phyloP scores from a whole-genome alignment of 2,113 vertebrate species.

The Haemorhous mexicanus region DNA sequence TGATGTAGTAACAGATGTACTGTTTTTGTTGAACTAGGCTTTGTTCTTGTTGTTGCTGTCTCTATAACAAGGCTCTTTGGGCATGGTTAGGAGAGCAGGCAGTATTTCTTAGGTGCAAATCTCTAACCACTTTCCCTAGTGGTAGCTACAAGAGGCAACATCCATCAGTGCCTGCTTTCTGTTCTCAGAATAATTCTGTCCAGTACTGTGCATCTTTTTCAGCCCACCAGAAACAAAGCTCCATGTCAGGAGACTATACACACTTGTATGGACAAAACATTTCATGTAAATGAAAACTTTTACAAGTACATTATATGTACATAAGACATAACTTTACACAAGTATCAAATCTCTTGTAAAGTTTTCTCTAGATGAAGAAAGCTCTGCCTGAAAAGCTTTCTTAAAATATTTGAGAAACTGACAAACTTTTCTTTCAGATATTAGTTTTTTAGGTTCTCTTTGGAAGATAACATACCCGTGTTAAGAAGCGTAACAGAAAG shows the following conservation, averaged over 20 bases:
- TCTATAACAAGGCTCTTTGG: constrained; percentile 23
- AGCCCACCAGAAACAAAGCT: background rate
- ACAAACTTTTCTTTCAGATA: background rate
- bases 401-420: background rate
- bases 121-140: constrained; percentile 32
- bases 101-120: constrained; percentile 36
- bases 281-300: background rate
- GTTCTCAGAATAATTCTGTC: background rate
- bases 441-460: background rate
- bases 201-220: background rate
- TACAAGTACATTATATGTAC: background rate
- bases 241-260: background rate
- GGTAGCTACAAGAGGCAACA: background rate
- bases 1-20: constrained; percentile 64
- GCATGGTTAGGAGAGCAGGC: background rate
- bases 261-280: background rate
- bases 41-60: background rate
- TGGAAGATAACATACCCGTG: background rate
- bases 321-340: background rate
- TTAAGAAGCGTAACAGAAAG: background rate
- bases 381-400: background rate
- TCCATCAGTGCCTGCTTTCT: background rate
- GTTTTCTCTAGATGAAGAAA: background rate
- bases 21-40: constrained; percentile 9
- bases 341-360: background rate